Evolutionary conservation across 2,113 vertebrate species (phyloP), one percentile per base, ranked within the genome.

Genomic region (Corythaeola cristata): DNA sequence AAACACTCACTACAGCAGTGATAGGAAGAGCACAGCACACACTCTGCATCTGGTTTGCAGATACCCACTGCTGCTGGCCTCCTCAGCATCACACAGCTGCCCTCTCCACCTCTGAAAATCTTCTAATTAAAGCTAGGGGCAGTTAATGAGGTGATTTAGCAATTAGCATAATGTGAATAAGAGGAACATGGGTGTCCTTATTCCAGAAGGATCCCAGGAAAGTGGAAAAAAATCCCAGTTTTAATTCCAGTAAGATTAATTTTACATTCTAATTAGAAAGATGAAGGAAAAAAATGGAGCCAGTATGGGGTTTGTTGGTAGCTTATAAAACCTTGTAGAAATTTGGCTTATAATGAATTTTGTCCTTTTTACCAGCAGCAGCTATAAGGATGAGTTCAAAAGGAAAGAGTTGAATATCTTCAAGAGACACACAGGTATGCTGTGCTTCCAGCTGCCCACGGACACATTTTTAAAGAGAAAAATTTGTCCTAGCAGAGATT

Each of bases 231-330:
- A 15, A 45, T 59, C 60, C 67, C 35, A 33, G 21, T 68, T 86
- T 82, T 68, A 83, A 64, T 80, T 35, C 63, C 47, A 81, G 9
- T 44, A 55, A 89, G 76, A 87, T 83, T 78, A 89, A 73, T 78
- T 63, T 81, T 52, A 69, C 32, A 32, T 74, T 94, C 79, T 94
- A 66, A 94, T 96, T 92, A 91, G n/a, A 83, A 47, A 95, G 66
- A 86, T 10, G 5, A 72, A 67, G n/a, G n/a, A 18, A 0, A 5
- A 37, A 55, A 58, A 35, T 22, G 10, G 45, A 72, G 72, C 16
- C 15, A 60, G 9, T 26, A 18, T 21, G 23, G 39, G 18, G 14
- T 53, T 60, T 66, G 41, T 37, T 12, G 27, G 52, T 26, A 72
- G 59, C 53, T 73, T 50, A 82, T 55, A 78, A 77, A 87, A n/a